These are phyloP conservation scores for Drosophila burlai DNA, from an alignment of 1,140 invertebrate species.

Conservation along the genomic window DNA sequence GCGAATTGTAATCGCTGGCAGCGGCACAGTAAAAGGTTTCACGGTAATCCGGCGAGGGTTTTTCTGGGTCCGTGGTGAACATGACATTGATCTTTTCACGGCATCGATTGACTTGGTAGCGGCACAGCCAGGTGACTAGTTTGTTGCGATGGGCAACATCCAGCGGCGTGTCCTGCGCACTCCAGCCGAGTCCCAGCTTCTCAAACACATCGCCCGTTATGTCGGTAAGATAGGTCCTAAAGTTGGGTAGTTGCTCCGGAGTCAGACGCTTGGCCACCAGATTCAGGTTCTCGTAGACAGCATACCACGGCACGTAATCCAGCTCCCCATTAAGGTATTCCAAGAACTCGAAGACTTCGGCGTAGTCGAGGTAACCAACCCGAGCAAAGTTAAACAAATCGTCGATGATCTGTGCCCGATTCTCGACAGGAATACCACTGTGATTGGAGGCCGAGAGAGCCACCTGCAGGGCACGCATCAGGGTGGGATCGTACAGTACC, in stretches of 20 bases:
- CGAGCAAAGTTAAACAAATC: slow-evolving; percentile 90
- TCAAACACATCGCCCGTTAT: slow-evolving; percentile 42
- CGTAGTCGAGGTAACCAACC: slow-evolving; percentile 86
- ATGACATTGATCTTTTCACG: slow-evolving; percentile 49
- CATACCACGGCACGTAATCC: slow-evolving; percentile 87
- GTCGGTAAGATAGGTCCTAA: slow-evolving; percentile 48
- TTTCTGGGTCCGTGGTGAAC: slow-evolving; percentile 13
- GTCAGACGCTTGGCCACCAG: slow-evolving; percentile 49
- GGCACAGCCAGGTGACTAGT: slow-evolving; percentile 86
- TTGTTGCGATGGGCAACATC: slow-evolving; percentile 78
- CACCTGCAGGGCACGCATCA: slow-evolving; percentile 86
- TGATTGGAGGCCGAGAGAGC: slow-evolving; percentile 84
- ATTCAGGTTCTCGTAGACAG: slow-evolving; percentile 75
- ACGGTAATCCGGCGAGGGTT: slow-evolving; percentile 86
- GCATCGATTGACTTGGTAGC: slow-evolving; percentile 85
- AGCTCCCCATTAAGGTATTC: slow-evolving; percentile 86
- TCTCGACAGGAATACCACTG: slow-evolving; percentile 88
- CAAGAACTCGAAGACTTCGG: slow-evolving; percentile 85
- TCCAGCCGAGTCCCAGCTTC: slow-evolving; percentile 52
- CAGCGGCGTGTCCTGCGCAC: slow-evolving; percentile 44
- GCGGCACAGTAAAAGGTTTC: slow-evolving; percentile 87
- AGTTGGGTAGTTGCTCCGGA: slow-evolving; percentile 47
- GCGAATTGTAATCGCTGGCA: slow-evolving; percentile 67
- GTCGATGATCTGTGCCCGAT: slow-evolving; percentile 92
- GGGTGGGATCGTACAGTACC: slow-evolving; percentile 87